phyloP scores from a whole-genome alignment of 2,113 vertebrate genomes.

The Cebidichthys violaceus region DNA sequence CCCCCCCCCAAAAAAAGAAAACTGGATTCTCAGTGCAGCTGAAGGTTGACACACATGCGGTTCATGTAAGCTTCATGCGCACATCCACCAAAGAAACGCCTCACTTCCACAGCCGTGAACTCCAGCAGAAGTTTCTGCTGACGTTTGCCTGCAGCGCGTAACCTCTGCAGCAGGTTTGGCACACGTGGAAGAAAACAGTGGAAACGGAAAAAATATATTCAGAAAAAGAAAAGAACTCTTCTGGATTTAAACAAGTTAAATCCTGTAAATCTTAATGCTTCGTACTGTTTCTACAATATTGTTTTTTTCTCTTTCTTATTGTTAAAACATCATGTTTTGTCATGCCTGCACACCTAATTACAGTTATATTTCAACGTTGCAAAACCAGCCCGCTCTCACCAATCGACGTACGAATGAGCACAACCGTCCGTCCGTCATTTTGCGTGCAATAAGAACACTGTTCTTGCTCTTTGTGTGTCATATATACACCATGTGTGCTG shows the following conservation, averaged over 20 bases:
- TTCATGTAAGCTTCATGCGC: background rate
- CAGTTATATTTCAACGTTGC: background rate
- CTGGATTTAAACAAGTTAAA: background rate
- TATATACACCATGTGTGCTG: too few relatives aligned
- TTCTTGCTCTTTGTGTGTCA: too few relatives aligned
- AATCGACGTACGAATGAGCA: too few relatives aligned
- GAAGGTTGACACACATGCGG: background rate
- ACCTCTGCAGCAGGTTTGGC: background rate
- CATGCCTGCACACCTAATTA: background rate
- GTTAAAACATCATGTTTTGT: background rate
- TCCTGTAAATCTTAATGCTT: background rate
- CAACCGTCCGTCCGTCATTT: too few relatives aligned
- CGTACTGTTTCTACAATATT: background rate
- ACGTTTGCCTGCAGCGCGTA: slow-evolving; percentile 5
- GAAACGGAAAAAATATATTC: background rate
- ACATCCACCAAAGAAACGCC: background rate
- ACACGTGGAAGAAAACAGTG: background rate
- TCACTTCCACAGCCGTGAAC: background rate
- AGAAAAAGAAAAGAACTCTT: too few relatives aligned
- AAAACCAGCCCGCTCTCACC: too few relatives aligned
- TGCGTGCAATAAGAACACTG: too few relatives aligned
- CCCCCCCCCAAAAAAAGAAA: background rate
- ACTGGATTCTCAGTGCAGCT: background rate
- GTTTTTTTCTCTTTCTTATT: background rate
- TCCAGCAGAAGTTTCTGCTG: background rate